Evolutionary conservation across 2,888 invertebrate genomes (phyloP).

Genomic region (Autographa gamma): DNA sequence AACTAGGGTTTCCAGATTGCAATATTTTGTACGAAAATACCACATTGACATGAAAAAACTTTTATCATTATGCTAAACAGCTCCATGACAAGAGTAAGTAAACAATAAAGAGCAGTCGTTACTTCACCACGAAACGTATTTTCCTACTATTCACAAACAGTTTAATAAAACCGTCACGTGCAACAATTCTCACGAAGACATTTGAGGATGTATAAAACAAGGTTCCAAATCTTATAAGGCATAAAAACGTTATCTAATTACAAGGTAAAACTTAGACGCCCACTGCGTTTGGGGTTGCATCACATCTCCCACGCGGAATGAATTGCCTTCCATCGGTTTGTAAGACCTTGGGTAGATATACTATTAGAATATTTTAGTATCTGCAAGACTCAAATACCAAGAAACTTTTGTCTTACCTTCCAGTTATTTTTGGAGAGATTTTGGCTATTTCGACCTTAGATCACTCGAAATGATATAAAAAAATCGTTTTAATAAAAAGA

Average conservation of each 20-base stretch:
- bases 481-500: too few relatives aligned
- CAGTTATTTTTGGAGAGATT: not conserved
- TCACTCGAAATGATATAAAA: too few relatives aligned
- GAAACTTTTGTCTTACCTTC: not conserved
- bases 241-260: constrained; percentile 61
- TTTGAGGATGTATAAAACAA: constrained; percentile 44
- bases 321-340: constrained; percentile 37
- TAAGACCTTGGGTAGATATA: constrained; percentile 48
- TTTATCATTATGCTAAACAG: not conserved
- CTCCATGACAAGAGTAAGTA: constrained; percentile 14
- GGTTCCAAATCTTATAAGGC: constrained; percentile 55
- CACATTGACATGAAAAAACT: not conserved
- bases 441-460: too few relatives aligned
- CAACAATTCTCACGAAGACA: constrained; percentile 44
- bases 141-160: constrained; percentile 18
- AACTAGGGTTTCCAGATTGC: not conserved
- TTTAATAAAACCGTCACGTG: constrained; percentile 47
- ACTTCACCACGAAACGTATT: constrained; percentile 27
- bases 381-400: constrained; percentile 1
- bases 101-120: constrained; percentile 21
- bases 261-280: constrained; percentile 60
- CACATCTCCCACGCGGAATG: constrained; percentile 53
- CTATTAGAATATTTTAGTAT: constrained; percentile 14
- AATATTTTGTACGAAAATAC: not conserved
- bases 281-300: constrained; percentile 48